Conservation (phyloP, 2,797 vertebrate genomes). For the Margarornis squamiger region DNA sequence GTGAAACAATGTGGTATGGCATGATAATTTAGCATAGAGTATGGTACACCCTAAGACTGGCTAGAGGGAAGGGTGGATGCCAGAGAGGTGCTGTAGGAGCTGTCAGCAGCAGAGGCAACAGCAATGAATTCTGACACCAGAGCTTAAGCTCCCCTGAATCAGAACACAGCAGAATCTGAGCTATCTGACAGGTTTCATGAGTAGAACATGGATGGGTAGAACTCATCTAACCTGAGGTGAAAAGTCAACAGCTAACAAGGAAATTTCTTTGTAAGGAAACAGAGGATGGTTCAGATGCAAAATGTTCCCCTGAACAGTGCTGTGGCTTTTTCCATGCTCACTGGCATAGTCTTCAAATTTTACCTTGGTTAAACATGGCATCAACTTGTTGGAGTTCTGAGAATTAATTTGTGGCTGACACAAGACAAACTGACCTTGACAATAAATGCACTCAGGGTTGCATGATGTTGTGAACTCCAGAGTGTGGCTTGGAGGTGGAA, state of each 20-base stretch:
- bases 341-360: background rate
- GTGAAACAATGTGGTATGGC: background rate
- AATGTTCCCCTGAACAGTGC: background rate
- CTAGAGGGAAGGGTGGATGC: background rate
- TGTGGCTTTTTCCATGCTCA: background rate
- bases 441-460: background rate
- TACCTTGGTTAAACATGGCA: background rate
- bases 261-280: background rate
- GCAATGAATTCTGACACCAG: background rate
- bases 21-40: background rate
- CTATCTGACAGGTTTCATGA: background rate
- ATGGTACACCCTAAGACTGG: background rate
- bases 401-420: background rate
- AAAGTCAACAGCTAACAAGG: background rate
- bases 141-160: background rate
- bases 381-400: background rate
- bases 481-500: background rate
- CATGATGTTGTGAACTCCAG: background rate
- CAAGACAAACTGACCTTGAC: background rate
- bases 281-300: background rate
- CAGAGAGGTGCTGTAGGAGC: background rate
- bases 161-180: background rate
- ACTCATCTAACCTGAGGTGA: background rate
- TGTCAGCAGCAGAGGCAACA: background rate
- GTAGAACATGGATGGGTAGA: background rate